These are phyloP conservation scores for Pharmacophagus antenor DNA, from an alignment of 2,888 invertebrate genomes.

Conservation along the genomic window DNA sequence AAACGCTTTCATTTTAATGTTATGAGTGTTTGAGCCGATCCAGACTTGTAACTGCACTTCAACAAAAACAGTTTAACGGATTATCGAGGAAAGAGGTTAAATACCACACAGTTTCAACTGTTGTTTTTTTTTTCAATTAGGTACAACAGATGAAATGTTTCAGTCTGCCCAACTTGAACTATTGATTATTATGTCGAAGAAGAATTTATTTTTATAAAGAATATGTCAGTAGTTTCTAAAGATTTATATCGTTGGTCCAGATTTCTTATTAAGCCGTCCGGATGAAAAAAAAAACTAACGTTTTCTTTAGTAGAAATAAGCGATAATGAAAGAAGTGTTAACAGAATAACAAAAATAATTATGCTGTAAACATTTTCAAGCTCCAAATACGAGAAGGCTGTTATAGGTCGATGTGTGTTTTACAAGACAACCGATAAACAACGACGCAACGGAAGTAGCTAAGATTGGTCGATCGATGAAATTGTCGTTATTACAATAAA, in stretches of 20 bases:
- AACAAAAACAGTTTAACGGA: conserved; percentile 15
- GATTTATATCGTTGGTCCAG: background rate
- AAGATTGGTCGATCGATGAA: too few relatives aligned
- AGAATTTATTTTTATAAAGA: background rate
- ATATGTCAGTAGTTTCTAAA: background rate
- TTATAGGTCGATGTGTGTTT: too few relatives aligned
- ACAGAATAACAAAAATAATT: too few relatives aligned
- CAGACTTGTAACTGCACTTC: conserved; percentile 22
- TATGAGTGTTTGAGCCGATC: conserved; percentile 15
- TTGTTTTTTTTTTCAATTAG: conserved; percentile 11
- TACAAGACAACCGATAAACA: too few relatives aligned
- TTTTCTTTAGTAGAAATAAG: background rate
- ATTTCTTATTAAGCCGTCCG: background rate
- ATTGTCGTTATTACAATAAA: too few relatives aligned
- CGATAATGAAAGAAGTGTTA: background rate
- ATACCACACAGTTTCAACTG: conserved; percentile 3
- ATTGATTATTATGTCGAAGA: background rate
- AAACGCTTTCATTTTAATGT: conserved; percentile 12
- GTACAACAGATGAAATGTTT: conserved; percentile 11
- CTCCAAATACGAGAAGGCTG: too few relatives aligned
- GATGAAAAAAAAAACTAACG: background rate
- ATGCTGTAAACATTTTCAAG: too few relatives aligned
- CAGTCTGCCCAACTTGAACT: background rate
- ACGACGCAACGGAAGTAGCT: too few relatives aligned
- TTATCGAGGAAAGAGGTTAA: conserved; percentile 22